Percentiles rank a stretch among this genome's conserved stretches.
These are phyloP conservation scores for Heliconius aoede DNA, from an alignment of 2,888 invertebrate species.

Conservation along the genomic window DNA sequence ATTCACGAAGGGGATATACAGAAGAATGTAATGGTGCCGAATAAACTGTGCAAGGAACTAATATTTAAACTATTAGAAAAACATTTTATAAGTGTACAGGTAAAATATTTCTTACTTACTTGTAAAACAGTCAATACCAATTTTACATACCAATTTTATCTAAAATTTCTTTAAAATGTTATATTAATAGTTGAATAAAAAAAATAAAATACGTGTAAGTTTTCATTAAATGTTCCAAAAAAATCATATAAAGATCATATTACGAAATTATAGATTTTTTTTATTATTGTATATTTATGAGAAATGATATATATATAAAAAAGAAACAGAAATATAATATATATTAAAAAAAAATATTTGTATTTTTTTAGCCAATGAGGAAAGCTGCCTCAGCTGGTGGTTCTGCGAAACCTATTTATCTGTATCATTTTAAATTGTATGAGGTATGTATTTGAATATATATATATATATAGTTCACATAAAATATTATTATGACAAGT, in stretches of 20 bases:
- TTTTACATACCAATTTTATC: too few species aligned
- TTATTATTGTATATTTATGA: too few species aligned
- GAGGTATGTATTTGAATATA: conserved; percentile 71
- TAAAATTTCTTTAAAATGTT: too few species aligned
- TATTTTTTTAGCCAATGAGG: conserved; percentile 86
- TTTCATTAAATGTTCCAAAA: too few species aligned
- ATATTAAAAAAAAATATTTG: conserved; percentile 7
- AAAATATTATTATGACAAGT: too few species aligned
- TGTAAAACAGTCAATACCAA: too few species aligned
- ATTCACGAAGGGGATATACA: conserved; percentile 97
- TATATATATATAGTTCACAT: too few species aligned
- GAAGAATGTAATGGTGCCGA: conserved; percentile 95
- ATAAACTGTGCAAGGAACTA: conserved; percentile 95
- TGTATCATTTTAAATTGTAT: conserved; percentile 72
- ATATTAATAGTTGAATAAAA: too few species aligned
- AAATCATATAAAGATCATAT: too few species aligned
- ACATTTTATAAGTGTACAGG: conserved; percentile 88
- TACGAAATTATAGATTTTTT: too few species aligned
- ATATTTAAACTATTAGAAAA: conserved; percentile 94
- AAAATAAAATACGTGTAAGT: too few species aligned
- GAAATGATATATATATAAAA: background rate
- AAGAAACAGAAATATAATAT: background rate
- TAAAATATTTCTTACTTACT: conserved; percentile 53
- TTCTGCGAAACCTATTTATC: conserved; percentile 88
- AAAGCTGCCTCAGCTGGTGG: conserved; percentile 87